Evolutionary conservation across 2,797 vertebrate genomes (phyloP).

Genomic region (Clarias fuscus): DNA sequence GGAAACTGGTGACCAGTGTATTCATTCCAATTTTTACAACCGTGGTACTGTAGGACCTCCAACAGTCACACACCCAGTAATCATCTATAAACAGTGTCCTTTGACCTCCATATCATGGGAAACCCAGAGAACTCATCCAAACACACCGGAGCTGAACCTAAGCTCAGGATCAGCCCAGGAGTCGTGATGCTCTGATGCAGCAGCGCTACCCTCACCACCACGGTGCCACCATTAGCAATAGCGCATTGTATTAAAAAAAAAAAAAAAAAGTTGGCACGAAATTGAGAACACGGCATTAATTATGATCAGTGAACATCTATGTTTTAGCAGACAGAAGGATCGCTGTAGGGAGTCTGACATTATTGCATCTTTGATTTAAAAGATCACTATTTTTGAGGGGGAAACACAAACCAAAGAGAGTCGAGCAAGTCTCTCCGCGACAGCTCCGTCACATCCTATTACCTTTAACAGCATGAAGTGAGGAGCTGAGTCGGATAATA

Average conservation of each 20-base stretch:
- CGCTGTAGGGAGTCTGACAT: slow-evolving; percentile 4
- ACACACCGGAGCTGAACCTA: neutral
- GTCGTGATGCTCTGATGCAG: too few relatives aligned
- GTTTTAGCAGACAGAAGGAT: slow-evolving; percentile 22
- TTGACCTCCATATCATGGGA: neutral
- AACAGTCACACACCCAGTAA: neutral
- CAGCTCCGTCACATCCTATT: slow-evolving; percentile 37
- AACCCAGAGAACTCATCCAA: neutral
- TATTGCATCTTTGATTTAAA: slow-evolving; percentile 16
- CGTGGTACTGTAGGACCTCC: too few relatives aligned
- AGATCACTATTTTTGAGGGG: neutral
- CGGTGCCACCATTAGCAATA: neutral
- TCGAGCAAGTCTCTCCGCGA: slow-evolving; percentile 18
- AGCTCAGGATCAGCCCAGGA: neutral
- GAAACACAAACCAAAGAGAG: neutral
- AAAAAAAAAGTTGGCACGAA: neutral
- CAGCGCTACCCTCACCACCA: neutral
- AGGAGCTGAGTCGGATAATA: slow-evolving; percentile 26
- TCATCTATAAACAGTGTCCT: neutral
- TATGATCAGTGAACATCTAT: neutral
- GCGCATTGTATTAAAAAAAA: neutral
- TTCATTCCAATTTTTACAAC: too few relatives aligned
- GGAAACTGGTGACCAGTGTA: too few relatives aligned
- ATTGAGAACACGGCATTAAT: neutral
- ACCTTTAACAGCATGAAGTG: slow-evolving; percentile 49